Conservation (phyloP, 2,888 invertebrate species). For the Alloscopus bannaensis region DNA sequence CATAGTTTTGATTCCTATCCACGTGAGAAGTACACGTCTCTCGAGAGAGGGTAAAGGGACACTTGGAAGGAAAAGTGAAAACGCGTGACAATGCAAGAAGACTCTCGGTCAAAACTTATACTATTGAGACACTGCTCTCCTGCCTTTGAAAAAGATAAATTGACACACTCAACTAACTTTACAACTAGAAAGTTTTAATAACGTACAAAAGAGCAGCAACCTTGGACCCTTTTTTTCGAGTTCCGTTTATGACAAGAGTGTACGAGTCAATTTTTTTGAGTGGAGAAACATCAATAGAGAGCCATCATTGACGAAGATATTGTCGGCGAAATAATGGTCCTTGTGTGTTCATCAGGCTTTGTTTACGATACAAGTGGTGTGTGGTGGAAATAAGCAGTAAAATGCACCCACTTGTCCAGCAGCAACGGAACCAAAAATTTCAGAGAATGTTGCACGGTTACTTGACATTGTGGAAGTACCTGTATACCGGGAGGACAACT, state of each 20-base stretch:
- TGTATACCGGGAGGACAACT: too few relatives aligned
- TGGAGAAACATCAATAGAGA: neutral
- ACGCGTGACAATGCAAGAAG: neutral
- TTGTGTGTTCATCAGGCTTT: neutral
- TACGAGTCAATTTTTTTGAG: neutral
- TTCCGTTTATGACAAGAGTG: slow-evolving; percentile 23
- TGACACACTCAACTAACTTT: too few relatives aligned
- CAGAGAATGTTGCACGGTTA: too few relatives aligned
- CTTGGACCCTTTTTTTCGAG: slow-evolving; percentile 46
- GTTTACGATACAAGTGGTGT: neutral
- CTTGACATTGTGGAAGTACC: too few relatives aligned
- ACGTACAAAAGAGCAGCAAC: neutral
- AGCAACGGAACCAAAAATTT: too few relatives aligned
- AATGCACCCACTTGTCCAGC: neutral
- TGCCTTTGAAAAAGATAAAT: too few relatives aligned
- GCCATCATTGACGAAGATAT: neutral
- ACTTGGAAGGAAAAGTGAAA: neutral
- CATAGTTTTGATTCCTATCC: neutral
- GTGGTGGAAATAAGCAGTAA: neutral
- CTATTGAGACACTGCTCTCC: too few relatives aligned
- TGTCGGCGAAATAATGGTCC: neutral
- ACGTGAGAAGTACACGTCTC: neutral
- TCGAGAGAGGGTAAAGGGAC: neutral
- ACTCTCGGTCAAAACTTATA: neutral
- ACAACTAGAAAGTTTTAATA: slow-evolving; percentile 43